phyloP scores from a whole-genome alignment of 2,113 vertebrate species.

The Ptilonorhynchus violaceus region DNA sequence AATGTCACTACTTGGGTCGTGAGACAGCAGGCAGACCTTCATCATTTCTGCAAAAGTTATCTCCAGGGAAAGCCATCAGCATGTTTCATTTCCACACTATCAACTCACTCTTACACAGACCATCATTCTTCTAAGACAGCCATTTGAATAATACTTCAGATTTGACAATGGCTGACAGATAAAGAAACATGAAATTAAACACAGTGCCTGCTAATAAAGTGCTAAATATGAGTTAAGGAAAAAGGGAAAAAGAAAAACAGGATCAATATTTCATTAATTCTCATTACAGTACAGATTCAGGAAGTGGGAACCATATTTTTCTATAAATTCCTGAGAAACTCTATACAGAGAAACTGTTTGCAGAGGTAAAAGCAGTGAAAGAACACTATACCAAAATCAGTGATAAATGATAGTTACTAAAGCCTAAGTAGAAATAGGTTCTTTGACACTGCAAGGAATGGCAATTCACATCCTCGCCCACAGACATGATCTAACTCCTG shows the following conservation, averaged over 20 bases:
- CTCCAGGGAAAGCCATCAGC: constrained; percentile 51
- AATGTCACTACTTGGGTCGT: constrained; percentile 3
- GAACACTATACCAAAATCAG: background rate
- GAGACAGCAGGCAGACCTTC: constrained; percentile 51
- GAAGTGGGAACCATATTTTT: background rate
- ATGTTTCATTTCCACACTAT: constrained; percentile 50
- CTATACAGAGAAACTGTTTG: background rate
- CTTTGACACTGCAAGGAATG: background rate
- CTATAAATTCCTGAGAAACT: background rate
- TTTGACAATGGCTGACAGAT: constrained; percentile 1
- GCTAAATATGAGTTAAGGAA: background rate
- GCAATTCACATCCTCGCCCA: background rate
- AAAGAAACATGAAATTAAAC: background rate
- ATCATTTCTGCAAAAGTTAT: constrained; percentile 57
- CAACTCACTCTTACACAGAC: constrained; percentile 42
- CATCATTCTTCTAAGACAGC: constrained; percentile 45
- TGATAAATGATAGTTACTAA: background rate
- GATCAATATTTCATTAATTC: background rate
- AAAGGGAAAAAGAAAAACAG: background rate
- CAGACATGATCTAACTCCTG: background rate
- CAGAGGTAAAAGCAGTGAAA: background rate
- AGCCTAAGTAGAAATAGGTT: background rate
- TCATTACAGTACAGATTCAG: background rate
- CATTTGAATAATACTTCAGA: constrained; percentile 11
- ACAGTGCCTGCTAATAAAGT: background rate